Evolutionary conservation across 2,113 vertebrate genomes (phyloP).

Genomic region (Corynorhinus townsendii): DNA sequence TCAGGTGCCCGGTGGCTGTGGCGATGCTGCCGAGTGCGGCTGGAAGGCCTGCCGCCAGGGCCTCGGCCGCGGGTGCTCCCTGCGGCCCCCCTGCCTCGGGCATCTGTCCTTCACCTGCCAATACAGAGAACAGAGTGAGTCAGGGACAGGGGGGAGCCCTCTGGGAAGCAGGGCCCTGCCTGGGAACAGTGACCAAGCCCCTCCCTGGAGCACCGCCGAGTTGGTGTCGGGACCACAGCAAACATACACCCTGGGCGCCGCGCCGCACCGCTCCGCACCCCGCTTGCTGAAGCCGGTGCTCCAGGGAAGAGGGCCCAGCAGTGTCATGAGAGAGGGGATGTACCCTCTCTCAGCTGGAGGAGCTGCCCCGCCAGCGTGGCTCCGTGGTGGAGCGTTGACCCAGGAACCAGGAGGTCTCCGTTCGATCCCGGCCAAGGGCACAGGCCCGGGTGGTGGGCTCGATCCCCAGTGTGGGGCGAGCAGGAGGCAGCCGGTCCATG

Average conservation of each 20-base stretch:
- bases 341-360: background rate
- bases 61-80: constrained; percentile 42
- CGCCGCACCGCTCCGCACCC: constrained; percentile 26
- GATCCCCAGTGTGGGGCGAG: no score
- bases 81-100: constrained; percentile 68
- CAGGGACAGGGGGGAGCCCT: background rate
- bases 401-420: no score
- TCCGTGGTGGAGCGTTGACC: no score
- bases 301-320: background rate
- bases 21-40: constrained; percentile 69
- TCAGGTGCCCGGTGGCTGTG: constrained; percentile 73
- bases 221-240: constrained; percentile 62
- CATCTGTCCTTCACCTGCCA: constrained; percentile 80
- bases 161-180: constrained; percentile 36
- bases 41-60: constrained; percentile 60
- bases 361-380: no score
- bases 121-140: constrained; percentile 67
- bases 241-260: constrained; percentile 67
- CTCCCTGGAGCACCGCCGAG: constrained; percentile 21
- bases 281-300: constrained; percentile 34
- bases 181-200: constrained; percentile 41
- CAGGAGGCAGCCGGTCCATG: no score
- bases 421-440: no score
- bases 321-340: background rate
- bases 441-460: no score